Evolutionary conservation across 64 coral and sea anemone species (phyloP).

Genomic region (Pocillopora verrucosa): DNA sequence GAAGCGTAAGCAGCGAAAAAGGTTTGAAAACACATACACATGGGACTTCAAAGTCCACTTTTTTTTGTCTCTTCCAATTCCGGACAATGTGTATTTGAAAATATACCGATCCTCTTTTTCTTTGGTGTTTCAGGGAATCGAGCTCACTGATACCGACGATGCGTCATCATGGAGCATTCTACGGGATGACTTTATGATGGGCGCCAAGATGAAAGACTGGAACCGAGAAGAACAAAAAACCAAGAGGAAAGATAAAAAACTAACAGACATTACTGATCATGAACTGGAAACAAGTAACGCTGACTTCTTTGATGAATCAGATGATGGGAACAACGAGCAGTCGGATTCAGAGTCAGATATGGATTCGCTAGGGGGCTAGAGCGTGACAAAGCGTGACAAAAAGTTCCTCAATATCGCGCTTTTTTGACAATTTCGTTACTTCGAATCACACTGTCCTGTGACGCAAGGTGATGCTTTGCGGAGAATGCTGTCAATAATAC

Average conservation of each 20-base stretch:
- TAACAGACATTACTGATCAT: slow-evolving; percentile 31
- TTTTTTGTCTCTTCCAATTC: too few species aligned
- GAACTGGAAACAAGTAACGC: slow-evolving; percentile 24
- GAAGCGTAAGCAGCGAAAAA: too few species aligned
- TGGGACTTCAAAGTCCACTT: too few species aligned
- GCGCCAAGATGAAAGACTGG: slow-evolving; percentile 98
- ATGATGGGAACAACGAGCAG: slow-evolving; percentile 10
- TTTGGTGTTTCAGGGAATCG: slow-evolving; percentile 1
- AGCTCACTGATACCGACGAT: not conserved
- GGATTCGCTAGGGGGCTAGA: not conserved
- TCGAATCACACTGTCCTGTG: too few species aligned
- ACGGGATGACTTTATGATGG: slow-evolving; percentile 99
- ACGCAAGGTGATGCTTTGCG: too few species aligned
- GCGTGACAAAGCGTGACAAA: too few species aligned
- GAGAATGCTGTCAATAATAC: too few species aligned
- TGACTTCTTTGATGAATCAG: slow-evolving; percentile 37
- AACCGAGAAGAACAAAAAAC: slow-evolving; percentile 68
- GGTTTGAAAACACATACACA: too few species aligned
- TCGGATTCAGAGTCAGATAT: not conserved
- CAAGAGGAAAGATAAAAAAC: slow-evolving; percentile 40
- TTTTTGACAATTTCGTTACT: too few species aligned
- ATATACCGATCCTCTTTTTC: not conserved
- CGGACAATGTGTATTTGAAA: too few species aligned
- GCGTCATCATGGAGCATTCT: slow-evolving; percentile 82
- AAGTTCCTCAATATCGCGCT: too few species aligned